Percentiles rank a stretch among this genome's conserved stretches.
Conservation (phyloP, 23 tunicate species). For the Trididemnum miniatum region DNA sequence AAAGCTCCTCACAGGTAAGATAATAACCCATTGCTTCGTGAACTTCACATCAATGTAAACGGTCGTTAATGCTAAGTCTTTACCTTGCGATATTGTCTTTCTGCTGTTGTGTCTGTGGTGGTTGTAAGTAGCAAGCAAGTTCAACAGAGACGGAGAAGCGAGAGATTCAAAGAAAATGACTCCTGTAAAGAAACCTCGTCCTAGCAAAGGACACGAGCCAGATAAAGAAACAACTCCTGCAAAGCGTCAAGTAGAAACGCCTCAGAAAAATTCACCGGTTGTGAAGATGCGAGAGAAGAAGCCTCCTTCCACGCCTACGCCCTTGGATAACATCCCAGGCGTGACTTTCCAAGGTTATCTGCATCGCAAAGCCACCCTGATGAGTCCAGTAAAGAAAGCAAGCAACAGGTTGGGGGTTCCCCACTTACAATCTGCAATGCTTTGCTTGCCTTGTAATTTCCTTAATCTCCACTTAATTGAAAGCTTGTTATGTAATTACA, state of each 20-base stretch:
- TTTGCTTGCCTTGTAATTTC: no score
- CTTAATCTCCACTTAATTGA: no score
- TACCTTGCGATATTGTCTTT: no score
- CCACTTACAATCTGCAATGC: no score
- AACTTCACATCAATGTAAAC: background rate
- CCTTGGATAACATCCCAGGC: background rate
- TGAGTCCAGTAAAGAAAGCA: constrained; percentile 80
- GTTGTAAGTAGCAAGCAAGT: background rate
- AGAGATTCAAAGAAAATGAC: constrained; percentile 7
- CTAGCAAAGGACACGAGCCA: background rate
- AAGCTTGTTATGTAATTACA: no score
- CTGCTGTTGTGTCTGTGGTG: background rate
- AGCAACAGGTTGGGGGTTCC: constrained; percentile 82
- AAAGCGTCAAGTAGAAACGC: background rate
- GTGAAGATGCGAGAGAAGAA: constrained; percentile 56
- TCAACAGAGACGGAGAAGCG: background rate
- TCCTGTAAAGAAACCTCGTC: background rate
- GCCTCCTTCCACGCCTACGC: background rate
- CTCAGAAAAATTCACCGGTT: background rate
- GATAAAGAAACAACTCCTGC: background rate
- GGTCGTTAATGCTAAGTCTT: no score
- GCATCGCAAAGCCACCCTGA: constrained; percentile 67
- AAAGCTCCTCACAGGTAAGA: constrained; percentile 68
- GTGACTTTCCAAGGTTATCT: constrained; percentile 27
- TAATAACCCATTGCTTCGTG: background rate